Evolutionary conservation across 2,888 invertebrate species (phyloP).

Genomic region (Amiota mariae): DNA sequence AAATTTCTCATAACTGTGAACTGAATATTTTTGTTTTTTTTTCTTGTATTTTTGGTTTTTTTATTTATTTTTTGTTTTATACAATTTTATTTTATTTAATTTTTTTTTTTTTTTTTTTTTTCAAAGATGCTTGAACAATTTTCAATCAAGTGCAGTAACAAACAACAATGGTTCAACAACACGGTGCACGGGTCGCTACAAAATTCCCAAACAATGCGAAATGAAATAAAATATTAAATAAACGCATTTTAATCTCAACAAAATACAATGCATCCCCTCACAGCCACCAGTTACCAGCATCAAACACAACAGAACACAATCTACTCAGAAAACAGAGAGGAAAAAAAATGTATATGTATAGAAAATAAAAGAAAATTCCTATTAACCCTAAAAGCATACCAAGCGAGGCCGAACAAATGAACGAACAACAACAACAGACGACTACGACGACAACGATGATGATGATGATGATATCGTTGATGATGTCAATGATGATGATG

Average conservation of each 20-base stretch:
- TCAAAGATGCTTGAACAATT: neutral
- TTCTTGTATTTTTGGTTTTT: too few relatives aligned
- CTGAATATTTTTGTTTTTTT: neutral
- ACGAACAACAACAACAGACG: neutral
- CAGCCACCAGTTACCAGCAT: neutral
- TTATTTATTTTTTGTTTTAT: neutral
- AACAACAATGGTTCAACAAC: neutral
- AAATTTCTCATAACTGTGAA: too few relatives aligned
- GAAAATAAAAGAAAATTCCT: neutral
- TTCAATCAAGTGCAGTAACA: conserved; percentile 16
- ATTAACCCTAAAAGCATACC: conserved; percentile 15
- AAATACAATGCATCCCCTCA: neutral
- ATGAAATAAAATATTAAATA: conserved; percentile 8
- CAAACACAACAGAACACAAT: neutral
- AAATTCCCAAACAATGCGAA: conserved; percentile 10
- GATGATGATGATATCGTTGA: neutral
- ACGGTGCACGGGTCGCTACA: neutral
- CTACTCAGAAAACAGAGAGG: too few relatives aligned
- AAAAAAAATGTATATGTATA: too few relatives aligned
- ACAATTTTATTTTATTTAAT: neutral
- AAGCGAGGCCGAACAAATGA: conserved; percentile 1
- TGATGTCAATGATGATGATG: neutral
- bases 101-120: neutral
- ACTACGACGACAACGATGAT: neutral
- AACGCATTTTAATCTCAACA: conserved; percentile 13